Evolutionary conservation across 2,113 vertebrate genomes (phyloP).

Genomic region (Lipotes vexillifer): DNA sequence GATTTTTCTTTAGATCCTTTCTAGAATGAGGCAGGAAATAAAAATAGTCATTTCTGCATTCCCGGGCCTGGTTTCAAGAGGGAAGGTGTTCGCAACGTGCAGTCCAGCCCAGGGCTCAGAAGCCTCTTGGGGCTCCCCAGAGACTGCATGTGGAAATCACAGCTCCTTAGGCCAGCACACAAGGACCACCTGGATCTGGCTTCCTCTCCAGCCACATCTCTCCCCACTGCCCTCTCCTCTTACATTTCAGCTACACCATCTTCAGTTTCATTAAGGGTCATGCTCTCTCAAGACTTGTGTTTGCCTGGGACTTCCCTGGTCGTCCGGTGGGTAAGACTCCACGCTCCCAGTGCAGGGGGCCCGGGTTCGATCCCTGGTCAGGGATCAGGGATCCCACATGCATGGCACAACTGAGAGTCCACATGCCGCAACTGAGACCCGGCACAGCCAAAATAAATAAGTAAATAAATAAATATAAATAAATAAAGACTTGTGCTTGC

Average conservation of each 20-base stretch:
- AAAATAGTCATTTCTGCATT: constrained; percentile 14
- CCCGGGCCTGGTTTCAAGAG: background rate
- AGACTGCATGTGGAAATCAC: background rate
- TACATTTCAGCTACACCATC: background rate
- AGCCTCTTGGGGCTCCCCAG: background rate
- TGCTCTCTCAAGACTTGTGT: background rate
- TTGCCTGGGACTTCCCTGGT: too few species aligned
- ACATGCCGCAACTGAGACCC: too few species aligned
- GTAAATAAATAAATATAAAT: too few species aligned
- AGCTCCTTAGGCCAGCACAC: background rate
- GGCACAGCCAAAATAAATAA: too few species aligned
- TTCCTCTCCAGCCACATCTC: background rate
- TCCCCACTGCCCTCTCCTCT: background rate
- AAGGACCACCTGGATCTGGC: background rate
- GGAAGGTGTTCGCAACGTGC: background rate
- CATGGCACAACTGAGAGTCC: too few species aligned
- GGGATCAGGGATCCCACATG: too few species aligned
- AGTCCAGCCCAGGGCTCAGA: background rate
- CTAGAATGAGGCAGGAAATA: background rate
- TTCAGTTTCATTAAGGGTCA: background rate
- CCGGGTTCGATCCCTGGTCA: too few species aligned
- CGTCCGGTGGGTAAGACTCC: too few species aligned
- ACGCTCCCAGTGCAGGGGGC: too few species aligned
- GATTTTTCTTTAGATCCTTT: background rate
- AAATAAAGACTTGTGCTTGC: too few species aligned